These are phyloP conservation scores for Heterohyrax brucei DNA, from an alignment of 2,797 vertebrate genomes.

Conservation along the genomic window DNA sequence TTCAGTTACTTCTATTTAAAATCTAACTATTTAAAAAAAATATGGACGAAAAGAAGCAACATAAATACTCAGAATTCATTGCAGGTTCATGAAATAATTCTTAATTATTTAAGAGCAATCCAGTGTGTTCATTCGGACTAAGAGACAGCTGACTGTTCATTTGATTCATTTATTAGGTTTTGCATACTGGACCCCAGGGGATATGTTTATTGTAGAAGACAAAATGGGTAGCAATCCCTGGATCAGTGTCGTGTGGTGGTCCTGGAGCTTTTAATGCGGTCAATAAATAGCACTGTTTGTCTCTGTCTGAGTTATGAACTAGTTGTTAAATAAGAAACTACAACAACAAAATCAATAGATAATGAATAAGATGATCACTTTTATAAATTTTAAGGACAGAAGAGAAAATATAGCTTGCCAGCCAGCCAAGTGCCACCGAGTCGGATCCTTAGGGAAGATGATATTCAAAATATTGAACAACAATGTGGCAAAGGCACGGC, in stretches of 20 bases:
- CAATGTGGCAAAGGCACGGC: neutral
- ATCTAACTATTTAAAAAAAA: conserved; percentile 64
- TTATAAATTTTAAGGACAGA: neutral
- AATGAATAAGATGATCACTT: conserved; percentile 3
- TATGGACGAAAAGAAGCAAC: conserved; percentile 46
- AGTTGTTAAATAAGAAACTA: conserved; percentile 68
- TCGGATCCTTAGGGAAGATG: neutral
- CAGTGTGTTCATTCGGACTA: conserved; percentile 69
- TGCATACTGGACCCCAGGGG: conserved; percentile 46
- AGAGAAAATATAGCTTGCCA: neutral
- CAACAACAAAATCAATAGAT: neutral
- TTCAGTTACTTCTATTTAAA: conserved; percentile 31
- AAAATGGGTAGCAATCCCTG: conserved; percentile 30
- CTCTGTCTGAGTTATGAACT: conserved; percentile 32
- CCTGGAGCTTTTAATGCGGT: neutral
- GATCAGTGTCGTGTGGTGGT: conserved; percentile 50
- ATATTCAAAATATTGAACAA: conserved; percentile 10
- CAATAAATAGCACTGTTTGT: conserved; percentile 37
- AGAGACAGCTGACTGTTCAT: conserved; percentile 71
- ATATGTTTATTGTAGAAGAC: conserved; percentile 63
- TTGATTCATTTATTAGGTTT: conserved; percentile 54
- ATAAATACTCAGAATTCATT: conserved; percentile 63
- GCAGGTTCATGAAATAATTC: conserved; percentile 68
- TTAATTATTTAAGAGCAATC: conserved; percentile 66
- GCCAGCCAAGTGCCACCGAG: too few species aligned